Evolutionary conservation across 1,140 invertebrate genomes (phyloP), one percentile per base, ranked within the genome.

Genomic region (Lordiphosa mommai): DNA sequence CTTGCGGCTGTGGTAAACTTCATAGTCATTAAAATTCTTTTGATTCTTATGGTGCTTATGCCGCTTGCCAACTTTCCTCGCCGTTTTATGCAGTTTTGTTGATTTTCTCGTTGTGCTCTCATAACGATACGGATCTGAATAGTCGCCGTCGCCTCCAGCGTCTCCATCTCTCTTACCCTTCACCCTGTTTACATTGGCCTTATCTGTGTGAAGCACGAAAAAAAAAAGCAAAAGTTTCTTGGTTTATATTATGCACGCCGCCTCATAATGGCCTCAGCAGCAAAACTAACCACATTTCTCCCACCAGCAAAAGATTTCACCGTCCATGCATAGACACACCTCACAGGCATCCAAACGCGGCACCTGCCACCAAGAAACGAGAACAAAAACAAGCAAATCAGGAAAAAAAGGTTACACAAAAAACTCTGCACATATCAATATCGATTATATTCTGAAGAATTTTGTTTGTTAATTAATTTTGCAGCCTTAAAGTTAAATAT

Each of bases 261-360:
- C 46, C 50, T 61, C 51, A 56, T 32, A 43, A 44, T 51, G 47
- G 34, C 14, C 9, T 4, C 10, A 56, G 23, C 51, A 43, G 16
- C 50, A 49, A 52, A 61, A 85, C 87, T 85, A 86, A 88, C 87
- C 82, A 88, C 92, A 93, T 82, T 91, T 91, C 74, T 93, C 92
- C 93, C 93, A 94, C 92, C 93, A 94, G 86, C 93, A 94, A 87
- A 93, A 94, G 88, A 94, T 92, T 79, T 94, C 93, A 6, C 93
- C 93, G 57, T 93, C 93, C 51, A 94, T 90, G 74, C 93, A 94
- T 9, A 94, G 89, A 79, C 93, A 94, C 71, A 93, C 92, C 66
- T 93, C 93, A 84, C 92, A 93, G 13, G 89, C 90, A 86, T 94
- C 93, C 17, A 70, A 56, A 40, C 91, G 89, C 52, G 91, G 90